phyloP scores from a whole-genome alignment of 1,140 invertebrate species.

The Drosophila jambulina region DNA sequence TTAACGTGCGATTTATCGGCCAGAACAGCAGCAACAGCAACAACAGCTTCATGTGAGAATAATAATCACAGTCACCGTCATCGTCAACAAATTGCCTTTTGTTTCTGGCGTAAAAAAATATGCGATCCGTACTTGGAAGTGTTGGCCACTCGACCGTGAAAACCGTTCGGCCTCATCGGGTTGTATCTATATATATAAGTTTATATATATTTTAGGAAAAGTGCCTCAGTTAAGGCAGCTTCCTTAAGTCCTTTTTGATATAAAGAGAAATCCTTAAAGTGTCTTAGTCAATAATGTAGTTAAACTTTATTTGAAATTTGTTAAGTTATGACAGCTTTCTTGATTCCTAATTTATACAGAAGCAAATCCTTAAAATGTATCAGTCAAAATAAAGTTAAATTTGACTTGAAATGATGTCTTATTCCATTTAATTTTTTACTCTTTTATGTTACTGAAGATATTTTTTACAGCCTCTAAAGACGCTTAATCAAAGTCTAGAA shows the following conservation, averaged over 20 bases:
- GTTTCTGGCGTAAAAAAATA: conserved; percentile 37
- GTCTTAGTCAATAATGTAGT: neutral
- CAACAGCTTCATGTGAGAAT: conserved; percentile 22
- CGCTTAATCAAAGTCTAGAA: neutral
- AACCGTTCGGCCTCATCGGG: conserved; percentile 59
- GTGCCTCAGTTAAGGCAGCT: neutral
- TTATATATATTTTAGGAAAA: neutral
- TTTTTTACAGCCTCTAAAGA: neutral
- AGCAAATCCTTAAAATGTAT: neutral
- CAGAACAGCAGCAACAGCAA: conserved; percentile 24
- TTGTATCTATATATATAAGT: neutral
- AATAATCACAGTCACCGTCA: conserved; percentile 59
- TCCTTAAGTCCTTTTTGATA: conserved; percentile 5
- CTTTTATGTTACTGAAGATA: too few relatives aligned
- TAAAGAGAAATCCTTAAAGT: neutral
- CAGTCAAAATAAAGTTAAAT: neutral
- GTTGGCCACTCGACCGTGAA: conserved; percentile 54
- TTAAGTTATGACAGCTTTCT: neutral
- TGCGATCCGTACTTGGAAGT: conserved; percentile 45
- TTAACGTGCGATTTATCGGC: conserved; percentile 61
- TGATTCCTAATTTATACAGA: neutral
- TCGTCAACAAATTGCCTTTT: conserved; percentile 74
- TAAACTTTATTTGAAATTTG: too few relatives aligned
- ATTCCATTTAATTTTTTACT: neutral
- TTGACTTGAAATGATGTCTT: neutral